Evolutionary conservation across 2,888 invertebrate genomes (phyloP), one percentile per base, ranked within the genome.

Genomic region (Pimpla rufipes): DNA sequence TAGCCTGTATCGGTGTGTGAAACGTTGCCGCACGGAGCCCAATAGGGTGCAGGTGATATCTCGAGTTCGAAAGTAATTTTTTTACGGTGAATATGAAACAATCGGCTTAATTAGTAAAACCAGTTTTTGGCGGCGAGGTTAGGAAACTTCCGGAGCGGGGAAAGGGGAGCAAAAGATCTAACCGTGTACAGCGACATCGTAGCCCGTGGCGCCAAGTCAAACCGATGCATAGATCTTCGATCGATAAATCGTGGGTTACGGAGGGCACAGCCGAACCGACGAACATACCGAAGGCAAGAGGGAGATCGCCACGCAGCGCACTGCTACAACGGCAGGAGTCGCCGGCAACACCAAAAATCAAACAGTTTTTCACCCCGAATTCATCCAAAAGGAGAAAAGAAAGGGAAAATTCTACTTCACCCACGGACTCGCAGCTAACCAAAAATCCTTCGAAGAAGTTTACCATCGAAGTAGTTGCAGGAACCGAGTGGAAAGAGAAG

Each of bases 71-170:
- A 29, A 29, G 29, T 3, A 2, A 16, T 2, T 47, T 47, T 47
- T 16, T 47, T 47, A 47, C 47, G 47, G 47, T 47, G 47, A 47
- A 47, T 47, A 47, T 16, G 3, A 47, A 47, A 47, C 47, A 47
- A 0, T 3, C 47, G 47, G 47, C 16, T 16, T 47, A 47, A 47
- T 47, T 47, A 47, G 47, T 16, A 47, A 47, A 47, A n/a, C 47
- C 47, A 47, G 47, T 47, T 47, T 47, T 47, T 1, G 47, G 47
- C 16, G 16, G 47, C 0, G 47, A 47, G 47, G 47, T 47, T 47
- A 47, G 47, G n/a, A 47, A 47, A 47, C 47, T 47, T n/a, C 16
- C 16, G 47, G 47, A 47, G 47, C 47, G 47, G 47, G 47, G 47
- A 16, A n/a, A 47, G 47, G 47, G 47, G 47, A 47, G 47, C 47